A percentile compares a stretch with the other conserved stretches of the same genome.
Conservation (phyloP, 2,888 invertebrate genomes). For the Pristionchus arcanus region DNA sequence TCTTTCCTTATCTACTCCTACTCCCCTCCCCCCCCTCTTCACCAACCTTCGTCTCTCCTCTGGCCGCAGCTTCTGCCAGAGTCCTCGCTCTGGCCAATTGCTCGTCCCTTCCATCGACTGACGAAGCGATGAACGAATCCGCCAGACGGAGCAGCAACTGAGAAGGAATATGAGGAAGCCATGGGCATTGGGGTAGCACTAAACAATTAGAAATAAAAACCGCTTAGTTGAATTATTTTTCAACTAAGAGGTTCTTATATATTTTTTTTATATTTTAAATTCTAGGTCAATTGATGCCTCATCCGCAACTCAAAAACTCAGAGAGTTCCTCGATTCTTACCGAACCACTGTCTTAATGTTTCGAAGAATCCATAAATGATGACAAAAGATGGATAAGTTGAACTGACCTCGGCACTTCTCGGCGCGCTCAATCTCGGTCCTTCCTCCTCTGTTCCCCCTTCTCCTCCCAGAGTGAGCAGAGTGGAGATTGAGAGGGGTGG, state of each 20-base stretch:
- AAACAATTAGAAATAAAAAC: no score
- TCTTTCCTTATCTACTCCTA: neutral
- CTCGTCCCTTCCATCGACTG: constrained; percentile 41
- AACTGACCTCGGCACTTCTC: constrained; percentile 31
- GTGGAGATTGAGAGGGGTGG: neutral
- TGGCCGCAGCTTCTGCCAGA: constrained; percentile 43
- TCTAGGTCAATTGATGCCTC: no score
- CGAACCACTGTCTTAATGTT: no score
- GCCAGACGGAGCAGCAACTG: constrained; percentile 53
- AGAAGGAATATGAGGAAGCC: no score
- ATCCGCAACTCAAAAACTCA: no score
- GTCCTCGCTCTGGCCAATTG: constrained; percentile 33
- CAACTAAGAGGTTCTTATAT: no score
- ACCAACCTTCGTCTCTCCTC: neutral
- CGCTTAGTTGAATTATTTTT: no score
- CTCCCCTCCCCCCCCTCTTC: constrained; percentile 58
- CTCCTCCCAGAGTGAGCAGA: constrained; percentile 6
- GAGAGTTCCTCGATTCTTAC: no score
- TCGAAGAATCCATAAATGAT: no score
- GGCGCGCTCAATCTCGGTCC: neutral
- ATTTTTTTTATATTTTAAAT: no score
- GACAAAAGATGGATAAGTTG: no score
- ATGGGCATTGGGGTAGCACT: no score
- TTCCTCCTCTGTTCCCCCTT: neutral
- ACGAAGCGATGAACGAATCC: constrained; percentile 21